Conservation (phyloP, 35 echinoderm and acorn worm genomes). For the Amphiura filiformis region DNA sequence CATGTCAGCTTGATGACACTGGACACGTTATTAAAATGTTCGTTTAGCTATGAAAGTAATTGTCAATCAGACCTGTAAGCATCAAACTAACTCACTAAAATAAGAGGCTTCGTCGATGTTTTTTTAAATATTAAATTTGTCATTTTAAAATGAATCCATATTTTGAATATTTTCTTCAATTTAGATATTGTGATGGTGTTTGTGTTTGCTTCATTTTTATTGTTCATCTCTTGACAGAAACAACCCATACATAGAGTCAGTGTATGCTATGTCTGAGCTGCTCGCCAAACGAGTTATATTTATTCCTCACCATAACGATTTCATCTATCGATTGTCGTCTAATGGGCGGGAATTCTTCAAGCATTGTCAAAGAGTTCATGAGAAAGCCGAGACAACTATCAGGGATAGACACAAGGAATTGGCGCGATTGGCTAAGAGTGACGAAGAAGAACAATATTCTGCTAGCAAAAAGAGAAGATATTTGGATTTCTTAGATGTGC, state of each 20-base stretch:
- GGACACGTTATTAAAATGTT: too few relatives aligned
- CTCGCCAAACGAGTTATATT: neutral
- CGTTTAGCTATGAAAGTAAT: too few relatives aligned
- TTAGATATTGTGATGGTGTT: too few relatives aligned
- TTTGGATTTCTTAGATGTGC: neutral
- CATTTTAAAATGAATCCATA: too few relatives aligned
- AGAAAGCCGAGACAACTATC: neutral
- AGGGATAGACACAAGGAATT: neutral
- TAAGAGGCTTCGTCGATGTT: too few relatives aligned
- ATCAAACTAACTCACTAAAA: too few relatives aligned
- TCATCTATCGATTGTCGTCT: neutral
- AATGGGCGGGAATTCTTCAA: neutral
- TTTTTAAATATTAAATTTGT: too few relatives aligned
- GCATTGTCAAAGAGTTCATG: neutral
- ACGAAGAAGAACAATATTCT: neutral
- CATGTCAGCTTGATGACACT: too few relatives aligned
- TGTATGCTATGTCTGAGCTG: neutral
- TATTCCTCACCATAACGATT: neutral
- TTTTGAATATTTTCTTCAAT: too few relatives aligned
- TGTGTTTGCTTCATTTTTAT: too few relatives aligned
- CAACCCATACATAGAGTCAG: constrained; percentile 1
- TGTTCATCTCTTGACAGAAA: neutral
- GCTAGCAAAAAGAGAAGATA: neutral
- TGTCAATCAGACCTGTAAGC: too few relatives aligned
- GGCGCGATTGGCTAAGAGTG: neutral